Conservation (phyloP, 2,888 invertebrate species). For the Hydrotaea cyrtoneurina region DNA sequence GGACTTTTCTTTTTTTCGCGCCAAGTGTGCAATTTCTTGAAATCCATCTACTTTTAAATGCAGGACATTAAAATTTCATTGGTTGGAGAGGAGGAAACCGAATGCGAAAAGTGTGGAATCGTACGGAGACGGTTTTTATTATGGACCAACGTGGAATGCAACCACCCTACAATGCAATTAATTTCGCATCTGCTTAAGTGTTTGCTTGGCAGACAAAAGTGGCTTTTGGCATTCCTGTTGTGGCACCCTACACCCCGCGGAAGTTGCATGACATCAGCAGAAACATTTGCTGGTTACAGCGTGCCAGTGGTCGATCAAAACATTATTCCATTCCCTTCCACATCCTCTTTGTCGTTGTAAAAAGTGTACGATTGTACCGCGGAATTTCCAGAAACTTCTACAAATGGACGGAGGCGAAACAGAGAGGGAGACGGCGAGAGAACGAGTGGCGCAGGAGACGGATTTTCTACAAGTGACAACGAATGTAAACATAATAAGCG, state of each 20-base stretch:
- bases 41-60: slow-evolving; percentile 23
- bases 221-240: too few species aligned
- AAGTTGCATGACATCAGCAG: too few species aligned
- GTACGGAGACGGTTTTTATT: too few species aligned
- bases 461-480: slow-evolving; percentile 31
- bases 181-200: neutral
- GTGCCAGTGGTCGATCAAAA: too few species aligned
- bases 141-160: neutral
- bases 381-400: neutral
- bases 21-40: neutral
- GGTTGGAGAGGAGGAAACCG: neutral
- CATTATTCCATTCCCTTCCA: neutral
- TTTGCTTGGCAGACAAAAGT: too few species aligned
- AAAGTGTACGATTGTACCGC: neutral
- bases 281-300: too few species aligned
- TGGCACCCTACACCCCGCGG: too few species aligned
- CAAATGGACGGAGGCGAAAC: too few species aligned
- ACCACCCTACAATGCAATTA: neutral
- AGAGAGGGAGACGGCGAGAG: too few species aligned
- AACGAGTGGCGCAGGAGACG: too few species aligned
- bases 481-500: slow-evolving; percentile 67
- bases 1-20: neutral
- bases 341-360: neutral
- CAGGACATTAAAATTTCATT: slow-evolving; percentile 27
- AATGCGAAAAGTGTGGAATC: neutral